phyloP scores from a whole-genome alignment of 2,888 invertebrate genomes.

The Drosophila atripex region DNA sequence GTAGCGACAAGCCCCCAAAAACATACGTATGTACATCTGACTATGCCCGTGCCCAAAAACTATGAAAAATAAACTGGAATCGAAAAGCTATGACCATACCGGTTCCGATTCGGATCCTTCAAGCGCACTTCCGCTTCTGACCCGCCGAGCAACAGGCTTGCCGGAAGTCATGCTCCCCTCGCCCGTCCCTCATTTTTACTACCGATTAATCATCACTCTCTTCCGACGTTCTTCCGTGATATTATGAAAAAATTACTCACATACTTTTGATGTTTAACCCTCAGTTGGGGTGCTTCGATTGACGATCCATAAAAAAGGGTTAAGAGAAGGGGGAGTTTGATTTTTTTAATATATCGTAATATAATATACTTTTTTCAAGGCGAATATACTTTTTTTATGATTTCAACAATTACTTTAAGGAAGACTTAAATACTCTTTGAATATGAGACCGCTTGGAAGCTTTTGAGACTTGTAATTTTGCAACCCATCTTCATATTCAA shows the following conservation, averaged over 20 bases:
- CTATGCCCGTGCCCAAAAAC: slow-evolving; percentile 10
- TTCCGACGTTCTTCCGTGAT: background rate
- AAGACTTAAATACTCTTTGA: no score
- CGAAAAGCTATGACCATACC: slow-evolving; percentile 16
- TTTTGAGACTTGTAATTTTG: no score
- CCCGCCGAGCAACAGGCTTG: slow-evolving; percentile 28
- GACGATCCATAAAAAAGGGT: background rate
- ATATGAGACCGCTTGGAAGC: no score
- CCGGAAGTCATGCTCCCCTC: slow-evolving; percentile 16
- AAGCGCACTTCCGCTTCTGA: slow-evolving; percentile 69
- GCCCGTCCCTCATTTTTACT: background rate
- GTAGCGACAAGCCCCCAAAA: slow-evolving; percentile 56
- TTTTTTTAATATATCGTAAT: no score
- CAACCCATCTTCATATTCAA: background rate
- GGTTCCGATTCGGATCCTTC: slow-evolving; percentile 59
- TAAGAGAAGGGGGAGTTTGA: no score
- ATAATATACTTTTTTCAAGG: no score
- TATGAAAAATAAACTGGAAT: background rate
- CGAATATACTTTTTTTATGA: background rate
- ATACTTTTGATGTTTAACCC: background rate
- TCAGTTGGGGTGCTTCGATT: background rate
- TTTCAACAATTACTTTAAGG: no score
- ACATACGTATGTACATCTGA: background rate
- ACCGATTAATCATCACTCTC: slow-evolving; percentile 12
- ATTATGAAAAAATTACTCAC: background rate